A percentile compares a stretch with the other conserved stretches of the same genome.
These are phyloP conservation scores for Alligator sinensis DNA, from an alignment of 2,113 vertebrate species.

Conservation along the genomic window DNA sequence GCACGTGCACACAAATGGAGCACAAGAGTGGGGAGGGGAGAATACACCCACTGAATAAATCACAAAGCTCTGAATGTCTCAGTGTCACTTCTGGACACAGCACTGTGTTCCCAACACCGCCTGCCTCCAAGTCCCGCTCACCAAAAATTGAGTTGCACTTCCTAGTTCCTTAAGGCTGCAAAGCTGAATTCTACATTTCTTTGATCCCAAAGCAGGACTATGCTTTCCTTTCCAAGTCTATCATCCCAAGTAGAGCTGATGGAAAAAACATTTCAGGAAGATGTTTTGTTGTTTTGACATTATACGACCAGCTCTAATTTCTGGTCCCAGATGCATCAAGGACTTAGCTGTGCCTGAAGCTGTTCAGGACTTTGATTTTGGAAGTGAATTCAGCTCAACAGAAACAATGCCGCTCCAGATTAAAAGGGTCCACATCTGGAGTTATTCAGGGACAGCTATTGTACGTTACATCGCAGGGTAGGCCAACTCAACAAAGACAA, in stretches of 20 bases:
- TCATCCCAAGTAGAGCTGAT: not conserved
- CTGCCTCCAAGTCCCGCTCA: not conserved
- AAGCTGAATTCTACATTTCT: not conserved
- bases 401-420: too few relatives aligned
- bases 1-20: too few relatives aligned
- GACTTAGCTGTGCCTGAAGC: too few relatives aligned
- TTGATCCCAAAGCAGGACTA: not conserved
- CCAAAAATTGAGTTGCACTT: not conserved
- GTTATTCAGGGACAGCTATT: too few relatives aligned
- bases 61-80: not conserved
- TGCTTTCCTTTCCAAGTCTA: not conserved
- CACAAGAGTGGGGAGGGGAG: too few relatives aligned
- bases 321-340: not conserved
- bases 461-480: too few relatives aligned
- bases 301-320: not conserved
- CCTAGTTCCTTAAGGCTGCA: not conserved
- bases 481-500: not conserved
- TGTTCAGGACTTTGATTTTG: too few relatives aligned
- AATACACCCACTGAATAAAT: not conserved
- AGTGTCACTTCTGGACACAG: not conserved
- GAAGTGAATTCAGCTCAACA: too few relatives aligned
- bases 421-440: too few relatives aligned
- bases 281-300: not conserved
- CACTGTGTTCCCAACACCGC: not conserved
- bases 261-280: not conserved